Evolutionary conservation across 2,113 vertebrate genomes (phyloP), one percentile per base, ranked within the genome.

Genomic region (Glaucidium brasilianum): DNA sequence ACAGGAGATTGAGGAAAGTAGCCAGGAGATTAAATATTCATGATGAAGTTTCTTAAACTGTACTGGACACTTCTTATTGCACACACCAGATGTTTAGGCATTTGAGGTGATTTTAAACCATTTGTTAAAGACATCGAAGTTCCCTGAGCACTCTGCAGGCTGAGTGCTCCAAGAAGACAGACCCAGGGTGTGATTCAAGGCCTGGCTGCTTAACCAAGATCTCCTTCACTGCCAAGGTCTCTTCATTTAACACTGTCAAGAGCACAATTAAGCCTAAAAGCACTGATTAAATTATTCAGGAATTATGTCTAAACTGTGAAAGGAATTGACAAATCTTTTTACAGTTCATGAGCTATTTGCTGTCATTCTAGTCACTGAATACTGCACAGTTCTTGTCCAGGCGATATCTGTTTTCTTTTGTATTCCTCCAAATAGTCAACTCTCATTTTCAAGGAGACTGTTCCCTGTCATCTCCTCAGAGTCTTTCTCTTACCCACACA

Each of bases 141-240:
- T 69, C 11, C 5, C 2, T 39, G 17, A 67, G 10, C 9, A 6
- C 26, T 72, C 30, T 63, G 5, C 7, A 53, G 7, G 29, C 14
- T n/a, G 8, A 68, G 15, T 0, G 1, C 23, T 72, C 47, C 26
- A 68, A 22, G 9, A 68, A 59, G 29, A 59, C 21, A 83, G 15
- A 64, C 7, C 5, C 41, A 79, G 39, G 29, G 49, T 9, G 49
- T 6, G 32, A 30, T 30, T 50, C 26, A 79, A 76, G 29, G 7
- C 20, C 32, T 79, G 1, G 0, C 21, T 72, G 35, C 25, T 59
- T n/a, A 55, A 0, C 7, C 10, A 67, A 39, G 60, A n/a, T 4
- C 20, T 76, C 11, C 25, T 19, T 58, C 13, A 29, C 3, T 23
- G 11, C 12, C 9, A 52, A 26, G 5, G 17, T 76, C 39, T 82